A percentile compares a stretch with the other conserved stretches of the same genome.
Conservation (phyloP, 2,888 invertebrate genomes). For the Thymelicus sylvestris region DNA sequence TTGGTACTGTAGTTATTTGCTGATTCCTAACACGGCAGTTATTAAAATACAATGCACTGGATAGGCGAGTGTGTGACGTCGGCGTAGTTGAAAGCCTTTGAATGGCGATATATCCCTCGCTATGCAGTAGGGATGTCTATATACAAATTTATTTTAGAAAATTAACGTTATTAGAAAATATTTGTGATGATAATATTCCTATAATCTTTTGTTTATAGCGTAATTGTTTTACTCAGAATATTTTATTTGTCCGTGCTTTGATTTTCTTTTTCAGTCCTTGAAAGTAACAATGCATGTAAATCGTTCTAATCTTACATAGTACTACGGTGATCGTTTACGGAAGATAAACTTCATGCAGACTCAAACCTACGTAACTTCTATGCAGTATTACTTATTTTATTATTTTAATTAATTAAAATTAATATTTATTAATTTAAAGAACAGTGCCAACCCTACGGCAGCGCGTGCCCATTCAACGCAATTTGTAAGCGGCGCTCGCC, state of each 20-base stretch:
- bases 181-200: too few species aligned
- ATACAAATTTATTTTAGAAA: background rate
- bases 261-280: too few species aligned
- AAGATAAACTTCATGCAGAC: too few species aligned
- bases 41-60: slow-evolving; percentile 79
- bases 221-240: too few species aligned
- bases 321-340: too few species aligned
- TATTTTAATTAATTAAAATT: background rate
- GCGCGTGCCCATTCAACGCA: slow-evolving; percentile 66
- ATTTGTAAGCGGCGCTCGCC: slow-evolving; percentile 69
- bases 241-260: too few species aligned
- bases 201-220: too few species aligned
- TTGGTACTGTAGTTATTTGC: slow-evolving; percentile 53
- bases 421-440: background rate
- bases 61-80: slow-evolving; percentile 72
- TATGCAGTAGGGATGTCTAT: slow-evolving; percentile 40
- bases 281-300: too few species aligned
- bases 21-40: slow-evolving; percentile 69
- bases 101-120: slow-evolving; percentile 75
- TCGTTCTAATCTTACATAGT: too few species aligned
- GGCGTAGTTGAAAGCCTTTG: slow-evolving; percentile 73
- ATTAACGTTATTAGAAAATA: too few species aligned
- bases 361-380: too few species aligned
- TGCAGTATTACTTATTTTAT: too few species aligned
- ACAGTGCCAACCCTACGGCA: slow-evolving; percentile 53